Percentiles rank a stretch among this genome's conserved stretches.
Conservation (phyloP, 2,888 invertebrate species). For the Aquatica leii region DNA sequence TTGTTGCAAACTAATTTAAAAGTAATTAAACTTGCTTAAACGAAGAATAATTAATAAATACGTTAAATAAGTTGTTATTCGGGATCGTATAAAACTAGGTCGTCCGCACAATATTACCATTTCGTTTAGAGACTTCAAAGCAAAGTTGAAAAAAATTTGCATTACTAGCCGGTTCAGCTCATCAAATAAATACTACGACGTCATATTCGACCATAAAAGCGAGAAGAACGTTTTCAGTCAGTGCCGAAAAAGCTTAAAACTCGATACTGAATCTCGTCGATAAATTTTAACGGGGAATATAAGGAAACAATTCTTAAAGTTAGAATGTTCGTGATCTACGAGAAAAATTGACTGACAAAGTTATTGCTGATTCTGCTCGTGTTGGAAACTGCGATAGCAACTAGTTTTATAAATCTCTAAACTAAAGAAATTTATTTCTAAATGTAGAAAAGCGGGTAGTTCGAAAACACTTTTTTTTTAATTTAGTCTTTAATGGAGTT, state of each 20-base stretch:
- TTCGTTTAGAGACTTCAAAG: slow-evolving; percentile 10
- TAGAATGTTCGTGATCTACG: slow-evolving; percentile 16
- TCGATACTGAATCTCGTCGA: slow-evolving; percentile 17
- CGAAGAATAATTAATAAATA: background rate
- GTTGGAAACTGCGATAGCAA: too few relatives aligned
- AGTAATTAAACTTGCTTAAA: background rate
- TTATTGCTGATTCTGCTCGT: slow-evolving; percentile 15
- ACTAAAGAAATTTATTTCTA: too few relatives aligned
- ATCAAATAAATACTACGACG: slow-evolving; percentile 12
- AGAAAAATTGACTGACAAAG: slow-evolving; percentile 14
- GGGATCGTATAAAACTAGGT: background rate
- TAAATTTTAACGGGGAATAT: slow-evolving; percentile 19
- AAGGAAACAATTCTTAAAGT: slow-evolving; percentile 26
- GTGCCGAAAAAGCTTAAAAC: slow-evolving; percentile 11
- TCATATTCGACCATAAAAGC: slow-evolving; percentile 22
- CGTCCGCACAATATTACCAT: background rate
- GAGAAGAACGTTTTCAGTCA: slow-evolving; percentile 12
- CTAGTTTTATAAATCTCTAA: too few relatives aligned
- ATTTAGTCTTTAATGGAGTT: too few relatives aligned
- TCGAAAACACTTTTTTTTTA: too few relatives aligned
- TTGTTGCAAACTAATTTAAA: background rate
- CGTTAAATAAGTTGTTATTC: background rate
- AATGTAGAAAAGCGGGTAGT: too few relatives aligned
- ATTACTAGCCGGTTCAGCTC: background rate
- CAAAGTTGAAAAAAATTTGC: slow-evolving; percentile 6